phyloP scores from a whole-genome alignment of 2,888 invertebrate species.

The Dysmachus trigonus region DNA sequence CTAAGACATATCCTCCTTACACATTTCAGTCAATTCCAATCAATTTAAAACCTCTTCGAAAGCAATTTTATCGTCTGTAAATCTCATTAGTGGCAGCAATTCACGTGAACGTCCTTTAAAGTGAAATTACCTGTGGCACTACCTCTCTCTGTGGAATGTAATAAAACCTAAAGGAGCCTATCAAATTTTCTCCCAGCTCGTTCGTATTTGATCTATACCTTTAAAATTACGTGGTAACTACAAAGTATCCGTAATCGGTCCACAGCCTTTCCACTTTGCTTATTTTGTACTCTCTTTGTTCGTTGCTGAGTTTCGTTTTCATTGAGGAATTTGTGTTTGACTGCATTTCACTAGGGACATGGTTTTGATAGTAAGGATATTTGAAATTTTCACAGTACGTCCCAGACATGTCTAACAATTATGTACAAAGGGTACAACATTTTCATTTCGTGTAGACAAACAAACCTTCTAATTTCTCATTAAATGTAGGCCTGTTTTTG shows the following conservation, averaged over 20 bases:
- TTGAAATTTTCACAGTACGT: background rate
- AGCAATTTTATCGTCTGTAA: background rate
- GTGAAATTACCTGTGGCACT: background rate
- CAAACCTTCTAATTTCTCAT: background rate
- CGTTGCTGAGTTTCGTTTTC: background rate
- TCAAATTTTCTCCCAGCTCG: background rate
- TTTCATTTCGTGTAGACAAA: background rate
- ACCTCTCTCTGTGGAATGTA: background rate
- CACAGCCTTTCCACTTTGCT: background rate
- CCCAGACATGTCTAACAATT: background rate
- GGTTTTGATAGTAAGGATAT: background rate
- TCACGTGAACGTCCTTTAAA: background rate
- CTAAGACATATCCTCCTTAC: background rate
- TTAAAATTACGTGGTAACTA: background rate
- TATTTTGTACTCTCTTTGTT: background rate
- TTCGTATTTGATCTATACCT: background rate
- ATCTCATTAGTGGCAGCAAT: background rate
- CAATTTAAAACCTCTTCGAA: background rate
- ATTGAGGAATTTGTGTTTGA: background rate
- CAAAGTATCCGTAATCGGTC: background rate
- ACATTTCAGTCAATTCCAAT: background rate
- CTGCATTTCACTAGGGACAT: background rate
- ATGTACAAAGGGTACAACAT: background rate
- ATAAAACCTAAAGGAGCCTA: background rate
- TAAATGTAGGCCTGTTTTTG: background rate